Percentiles rank a stretch among this genome's conserved stretches.
Conservation (phyloP, 2,113 vertebrate genomes). For the Hippolais icterina region DNA sequence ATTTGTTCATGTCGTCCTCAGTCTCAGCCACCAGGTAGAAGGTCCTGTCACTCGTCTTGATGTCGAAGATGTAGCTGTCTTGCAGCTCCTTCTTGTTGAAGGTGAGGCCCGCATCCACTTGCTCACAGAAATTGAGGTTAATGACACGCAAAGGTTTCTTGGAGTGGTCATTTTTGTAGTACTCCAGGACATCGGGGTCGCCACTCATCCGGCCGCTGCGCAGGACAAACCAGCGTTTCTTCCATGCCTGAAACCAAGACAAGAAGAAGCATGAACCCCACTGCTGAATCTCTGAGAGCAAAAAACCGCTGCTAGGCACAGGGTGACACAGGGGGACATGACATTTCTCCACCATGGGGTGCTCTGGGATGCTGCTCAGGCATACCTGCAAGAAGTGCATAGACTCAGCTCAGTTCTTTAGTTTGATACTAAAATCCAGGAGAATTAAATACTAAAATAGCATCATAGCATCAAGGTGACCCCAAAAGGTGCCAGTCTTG, state of each 20-base stretch:
- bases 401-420: background rate
- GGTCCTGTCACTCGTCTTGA: conserved; percentile 95
- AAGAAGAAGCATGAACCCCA: background rate
- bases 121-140: conserved; percentile 96
- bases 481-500: background rate
- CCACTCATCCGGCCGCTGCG: conserved; percentile 98
- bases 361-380: background rate
- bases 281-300: rapidly evolving
- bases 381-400: background rate
- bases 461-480: background rate
- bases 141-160: conserved; percentile 96
- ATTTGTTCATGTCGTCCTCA: conserved; percentile 98
- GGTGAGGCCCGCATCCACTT: conserved; percentile 94
- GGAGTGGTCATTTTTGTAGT: conserved; percentile 97
- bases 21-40: conserved; percentile 98
- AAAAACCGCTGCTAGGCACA: background rate
- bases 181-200: conserved; percentile 95
- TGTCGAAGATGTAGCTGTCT: conserved; percentile 97
- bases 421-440: background rate
- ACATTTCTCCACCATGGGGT: background rate
- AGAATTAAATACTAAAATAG: background rate
- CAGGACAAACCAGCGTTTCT: conserved; percentile 97
- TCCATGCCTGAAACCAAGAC: conserved; percentile 87
- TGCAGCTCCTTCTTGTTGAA: conserved; percentile 99
- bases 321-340: background rate